phyloP scores from a whole-genome alignment of 2,113 vertebrate species.

The Semicossyphus pulcher region DNA sequence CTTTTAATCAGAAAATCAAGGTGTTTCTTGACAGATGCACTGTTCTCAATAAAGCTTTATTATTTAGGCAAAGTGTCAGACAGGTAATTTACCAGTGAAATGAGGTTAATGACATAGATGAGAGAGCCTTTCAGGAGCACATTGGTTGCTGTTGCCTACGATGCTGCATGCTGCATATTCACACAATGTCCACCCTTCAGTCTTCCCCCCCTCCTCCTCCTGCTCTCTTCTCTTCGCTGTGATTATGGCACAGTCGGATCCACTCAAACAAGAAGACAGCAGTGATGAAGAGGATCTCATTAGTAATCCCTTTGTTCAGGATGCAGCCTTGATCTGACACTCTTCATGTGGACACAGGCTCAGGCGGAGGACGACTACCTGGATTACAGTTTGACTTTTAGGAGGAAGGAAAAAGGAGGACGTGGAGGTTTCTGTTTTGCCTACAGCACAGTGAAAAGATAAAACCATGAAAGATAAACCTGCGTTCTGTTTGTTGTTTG shows the following conservation, averaged over 20 bases:
- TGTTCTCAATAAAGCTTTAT: neutral
- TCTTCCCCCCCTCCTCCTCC: neutral
- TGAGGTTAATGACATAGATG: constrained; percentile 25
- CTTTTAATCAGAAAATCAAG: neutral
- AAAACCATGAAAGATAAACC: neutral
- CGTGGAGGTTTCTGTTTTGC: neutral
- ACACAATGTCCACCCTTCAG: constrained; percentile 21
- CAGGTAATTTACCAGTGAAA: constrained; percentile 30
- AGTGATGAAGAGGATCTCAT: constrained; percentile 56
- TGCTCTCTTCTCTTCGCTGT: constrained; percentile 5
- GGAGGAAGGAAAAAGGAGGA: neutral
- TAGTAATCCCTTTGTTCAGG: constrained; percentile 30
- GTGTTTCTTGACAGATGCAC: constrained; percentile 4
- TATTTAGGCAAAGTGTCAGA: constrained; percentile 16
- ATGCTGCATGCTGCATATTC: neutral
- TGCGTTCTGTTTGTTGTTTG: neutral
- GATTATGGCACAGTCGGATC: constrained; percentile 36
- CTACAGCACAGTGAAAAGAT: neutral
- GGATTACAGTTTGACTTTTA: neutral
- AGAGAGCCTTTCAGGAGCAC: constrained; percentile 7
- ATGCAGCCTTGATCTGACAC: constrained; percentile 2
- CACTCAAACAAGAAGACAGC: constrained; percentile 39
- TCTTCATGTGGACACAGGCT: constrained; percentile 10
- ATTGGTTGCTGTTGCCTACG: neutral
- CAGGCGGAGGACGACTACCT: constrained; percentile 1